Evolutionary conservation across 2,888 invertebrate species (phyloP).

Genomic region (Caenorhabditis angaria): DNA sequence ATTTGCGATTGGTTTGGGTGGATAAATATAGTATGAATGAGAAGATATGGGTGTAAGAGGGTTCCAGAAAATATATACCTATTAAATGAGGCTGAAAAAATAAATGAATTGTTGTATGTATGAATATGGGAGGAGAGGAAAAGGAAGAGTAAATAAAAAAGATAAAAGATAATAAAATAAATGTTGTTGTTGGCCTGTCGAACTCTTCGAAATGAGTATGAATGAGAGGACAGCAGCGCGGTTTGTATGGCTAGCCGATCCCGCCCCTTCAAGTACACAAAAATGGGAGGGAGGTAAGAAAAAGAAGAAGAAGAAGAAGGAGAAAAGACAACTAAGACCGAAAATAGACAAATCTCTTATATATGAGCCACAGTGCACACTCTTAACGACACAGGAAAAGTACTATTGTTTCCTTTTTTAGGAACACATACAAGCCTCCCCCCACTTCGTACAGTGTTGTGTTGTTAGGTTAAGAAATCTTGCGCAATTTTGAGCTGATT

Average conservation of each 20-base stretch:
- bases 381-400: conserved; percentile 36
- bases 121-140: background rate
- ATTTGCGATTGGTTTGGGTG: conserved; percentile 8
- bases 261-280: conserved; percentile 14
- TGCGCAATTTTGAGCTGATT: background rate
- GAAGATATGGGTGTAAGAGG: conserved; percentile 7
- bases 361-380: background rate
- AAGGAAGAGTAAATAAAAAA: background rate
- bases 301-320: conserved; percentile 6
- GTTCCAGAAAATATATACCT: background rate
- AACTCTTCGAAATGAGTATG: conserved; percentile 32
- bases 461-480: background rate
- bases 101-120: background rate
- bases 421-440: conserved; percentile 11
- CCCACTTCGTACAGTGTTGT: background rate
- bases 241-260: conserved; percentile 28
- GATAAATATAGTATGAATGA: conserved; percentile 5
- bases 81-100: background rate
- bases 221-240: conserved; percentile 14
- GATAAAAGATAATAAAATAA: background rate
- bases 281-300: conserved; percentile 16
- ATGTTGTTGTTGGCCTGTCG: conserved; percentile 9
- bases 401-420: conserved; percentile 48
- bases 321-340: conserved; percentile 10
- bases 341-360: conserved; percentile 18